Evolutionary conservation across 2,113 vertebrate genomes (phyloP).

Genomic region (Tetraodon nigroviridis): DNA sequence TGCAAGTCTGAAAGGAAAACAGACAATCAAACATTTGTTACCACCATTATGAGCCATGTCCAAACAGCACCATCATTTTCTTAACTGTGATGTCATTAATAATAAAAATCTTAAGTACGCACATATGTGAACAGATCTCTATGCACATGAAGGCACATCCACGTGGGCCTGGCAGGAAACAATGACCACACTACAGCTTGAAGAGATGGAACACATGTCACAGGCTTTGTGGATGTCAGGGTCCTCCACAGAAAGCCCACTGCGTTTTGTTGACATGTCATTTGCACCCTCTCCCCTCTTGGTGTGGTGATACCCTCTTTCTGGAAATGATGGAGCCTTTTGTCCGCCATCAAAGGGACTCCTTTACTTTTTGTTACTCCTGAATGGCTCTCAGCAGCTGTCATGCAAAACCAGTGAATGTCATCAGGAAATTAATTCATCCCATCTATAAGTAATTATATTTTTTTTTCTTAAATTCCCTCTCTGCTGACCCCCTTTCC

Average conservation of each 20-base stretch:
- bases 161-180: constrained; percentile 40
- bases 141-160: constrained; percentile 10
- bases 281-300: constrained; percentile 80
- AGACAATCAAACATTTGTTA: too few relatives aligned
- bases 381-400: constrained; percentile 81
- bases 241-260: constrained; percentile 75
- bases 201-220: constrained; percentile 79
- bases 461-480: constrained; percentile 60
- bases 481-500: constrained; percentile 41
- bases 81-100: background rate
- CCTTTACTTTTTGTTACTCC: constrained; percentile 68
- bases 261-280: constrained; percentile 86
- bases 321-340: constrained; percentile 79
- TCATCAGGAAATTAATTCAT: constrained; percentile 85
- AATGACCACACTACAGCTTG: constrained; percentile 49
- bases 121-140: constrained; percentile 6
- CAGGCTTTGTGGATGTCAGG: constrained; percentile 77
- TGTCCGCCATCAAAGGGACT: constrained; percentile 81
- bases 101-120: background rate
- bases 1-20: too few relatives aligned
- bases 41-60: too few relatives aligned
- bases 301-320: constrained; percentile 73
- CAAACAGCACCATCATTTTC: too few relatives aligned
- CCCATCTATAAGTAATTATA: constrained; percentile 81
- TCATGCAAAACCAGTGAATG: constrained; percentile 81